Percentiles rank a stretch among this genome's conserved stretches.
phyloP scores from a whole-genome alignment of 1,140 invertebrate species.

The Platyscapa corneri region DNA sequence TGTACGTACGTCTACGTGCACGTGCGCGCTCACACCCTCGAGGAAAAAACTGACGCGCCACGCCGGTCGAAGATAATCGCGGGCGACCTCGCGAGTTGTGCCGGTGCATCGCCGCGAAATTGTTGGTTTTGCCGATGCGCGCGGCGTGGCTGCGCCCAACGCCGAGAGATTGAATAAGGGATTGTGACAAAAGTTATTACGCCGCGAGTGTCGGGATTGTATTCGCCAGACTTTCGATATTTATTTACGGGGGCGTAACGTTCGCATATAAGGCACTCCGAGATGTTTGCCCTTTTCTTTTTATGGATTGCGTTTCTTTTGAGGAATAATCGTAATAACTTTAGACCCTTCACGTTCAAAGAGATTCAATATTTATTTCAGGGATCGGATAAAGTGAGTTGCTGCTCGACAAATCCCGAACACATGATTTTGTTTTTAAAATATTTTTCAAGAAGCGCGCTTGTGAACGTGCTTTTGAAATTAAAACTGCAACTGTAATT shows the following conservation, averaged over 20 bases:
- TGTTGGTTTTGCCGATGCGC: constrained; percentile 49
- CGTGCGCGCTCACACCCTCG: not conserved
- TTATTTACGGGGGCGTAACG: constrained; percentile 49
- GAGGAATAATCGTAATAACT: constrained; percentile 13
- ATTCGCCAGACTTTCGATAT: constrained; percentile 31
- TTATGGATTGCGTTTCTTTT: constrained; percentile 9
- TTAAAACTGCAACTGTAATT: too few species aligned
- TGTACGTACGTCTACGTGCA: too few species aligned
- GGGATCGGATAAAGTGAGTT: not conserved
- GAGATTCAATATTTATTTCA: constrained; percentile 9
- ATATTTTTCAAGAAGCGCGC: not conserved
- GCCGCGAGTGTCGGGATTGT: constrained; percentile 30
- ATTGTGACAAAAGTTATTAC: constrained; percentile 55
- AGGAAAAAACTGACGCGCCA: constrained; percentile 16
- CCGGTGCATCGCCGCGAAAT: constrained; percentile 36
- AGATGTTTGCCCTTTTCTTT: constrained; percentile 8
- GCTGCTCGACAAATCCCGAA: not conserved
- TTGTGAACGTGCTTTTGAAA: too few species aligned
- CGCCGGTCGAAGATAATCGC: constrained; percentile 27
- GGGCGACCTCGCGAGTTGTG: constrained; percentile 14
- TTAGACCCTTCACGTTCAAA: not conserved
- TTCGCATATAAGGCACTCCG: not conserved
- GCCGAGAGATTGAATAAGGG: constrained; percentile 51
- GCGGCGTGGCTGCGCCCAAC: not conserved
- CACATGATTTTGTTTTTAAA: constrained; percentile 4